A percentile compares a stretch with the other conserved stretches of the same genome.
phyloP scores from a whole-genome alignment of 2,113 vertebrate genomes.

The Phodopus roborovskii region DNA sequence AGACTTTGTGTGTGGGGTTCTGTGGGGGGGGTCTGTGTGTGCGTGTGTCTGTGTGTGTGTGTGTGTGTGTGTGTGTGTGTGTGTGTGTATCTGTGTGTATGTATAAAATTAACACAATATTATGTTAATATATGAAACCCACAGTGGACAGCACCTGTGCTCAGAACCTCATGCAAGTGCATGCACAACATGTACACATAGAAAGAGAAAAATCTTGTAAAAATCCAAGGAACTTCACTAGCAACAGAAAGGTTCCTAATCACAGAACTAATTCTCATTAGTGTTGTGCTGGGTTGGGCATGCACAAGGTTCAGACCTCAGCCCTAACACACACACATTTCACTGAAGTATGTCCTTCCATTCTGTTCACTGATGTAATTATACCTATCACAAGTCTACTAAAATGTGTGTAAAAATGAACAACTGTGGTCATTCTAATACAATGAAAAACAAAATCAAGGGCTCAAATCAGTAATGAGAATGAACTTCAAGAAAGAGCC shows the following conservation, averaged over 20 bases:
- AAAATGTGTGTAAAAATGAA: constrained; percentile 36
- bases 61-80: too few relatives aligned
- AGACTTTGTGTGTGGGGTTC: too few relatives aligned
- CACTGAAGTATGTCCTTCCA: constrained; percentile 13
- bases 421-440: neutral
- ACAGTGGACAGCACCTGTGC: too few relatives aligned
- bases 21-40: too few relatives aligned
- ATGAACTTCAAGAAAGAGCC: neutral
- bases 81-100: too few relatives aligned
- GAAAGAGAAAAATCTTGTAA: constrained; percentile 23
- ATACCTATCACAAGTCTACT: neutral
- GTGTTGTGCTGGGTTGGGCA: neutral
- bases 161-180: neutral
- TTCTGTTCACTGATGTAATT: constrained; percentile 39
- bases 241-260: neutral
- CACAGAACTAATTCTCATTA: neutral
- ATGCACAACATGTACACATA: neutral
- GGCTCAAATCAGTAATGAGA: constrained; percentile 14
- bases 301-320: neutral
- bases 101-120: too few relatives aligned
- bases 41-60: too few relatives aligned
- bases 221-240: constrained; percentile 1
- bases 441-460: constrained; percentile 23
- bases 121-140: too few relatives aligned
- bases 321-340: neutral